A percentile compares a stretch with the other conserved stretches of the same genome.
phyloP scores from a whole-genome alignment of 2,888 invertebrate genomes.

The Eupithecia vulgata region DNA sequence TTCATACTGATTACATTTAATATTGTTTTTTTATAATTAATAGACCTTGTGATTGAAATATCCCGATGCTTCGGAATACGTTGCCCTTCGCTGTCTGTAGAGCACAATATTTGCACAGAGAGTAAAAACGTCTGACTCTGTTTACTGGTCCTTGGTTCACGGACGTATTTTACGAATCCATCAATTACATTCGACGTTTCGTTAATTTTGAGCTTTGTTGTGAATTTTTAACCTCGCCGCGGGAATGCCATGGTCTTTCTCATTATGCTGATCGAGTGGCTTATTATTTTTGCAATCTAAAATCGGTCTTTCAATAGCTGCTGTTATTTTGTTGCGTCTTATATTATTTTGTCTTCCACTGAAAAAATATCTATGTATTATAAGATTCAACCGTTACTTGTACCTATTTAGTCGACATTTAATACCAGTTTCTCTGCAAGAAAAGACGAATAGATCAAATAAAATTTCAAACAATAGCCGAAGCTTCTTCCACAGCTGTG shows the following conservation, averaged over 20 bases:
- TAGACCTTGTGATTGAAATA: background rate
- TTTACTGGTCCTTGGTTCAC: constrained; percentile 36
- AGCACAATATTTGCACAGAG: constrained; percentile 49
- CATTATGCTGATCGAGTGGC: constrained; percentile 25
- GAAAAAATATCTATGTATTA: background rate
- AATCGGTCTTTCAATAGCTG: background rate
- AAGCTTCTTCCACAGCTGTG: background rate
- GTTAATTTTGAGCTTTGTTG: constrained; percentile 32
- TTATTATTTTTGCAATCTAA: constrained; percentile 17
- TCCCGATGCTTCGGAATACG: constrained; percentile 15
- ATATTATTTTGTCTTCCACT: background rate
- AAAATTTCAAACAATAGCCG: background rate
- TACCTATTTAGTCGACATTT: background rate
- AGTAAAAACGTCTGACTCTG: constrained; percentile 28
- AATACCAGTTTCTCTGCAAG: background rate
- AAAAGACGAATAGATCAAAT: background rate
- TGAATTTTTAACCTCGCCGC: constrained; percentile 31
- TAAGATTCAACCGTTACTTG: background rate
- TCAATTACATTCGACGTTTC: constrained; percentile 34
- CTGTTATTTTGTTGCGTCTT: background rate
- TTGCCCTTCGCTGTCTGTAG: constrained; percentile 14
- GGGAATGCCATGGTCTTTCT: constrained; percentile 29
- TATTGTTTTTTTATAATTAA: background rate
- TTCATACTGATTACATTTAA: background rate
- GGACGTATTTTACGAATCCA: constrained; percentile 31